Evolutionary conservation across 2,888 invertebrate genomes (phyloP).

Genomic region (Cyrtodaria siliqua): DNA sequence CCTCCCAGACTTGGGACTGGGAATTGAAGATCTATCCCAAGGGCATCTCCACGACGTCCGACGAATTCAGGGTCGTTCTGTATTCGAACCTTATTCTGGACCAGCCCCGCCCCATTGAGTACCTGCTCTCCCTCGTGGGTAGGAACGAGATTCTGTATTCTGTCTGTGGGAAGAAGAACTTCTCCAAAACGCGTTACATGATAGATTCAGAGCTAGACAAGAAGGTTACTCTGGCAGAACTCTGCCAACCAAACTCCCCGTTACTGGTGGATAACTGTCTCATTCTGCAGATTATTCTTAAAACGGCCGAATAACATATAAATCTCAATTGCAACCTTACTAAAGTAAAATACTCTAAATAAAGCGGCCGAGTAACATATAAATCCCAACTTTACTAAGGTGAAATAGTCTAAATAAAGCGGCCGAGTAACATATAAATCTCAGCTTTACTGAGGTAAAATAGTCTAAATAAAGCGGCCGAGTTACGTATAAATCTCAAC

Average conservation of each 20-base stretch:
- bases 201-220: conserved; percentile 86
- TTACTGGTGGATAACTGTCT: conserved; percentile 78
- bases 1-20: conserved; percentile 86
- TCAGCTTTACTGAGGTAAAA: too few relatives aligned
- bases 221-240: conserved; percentile 82
- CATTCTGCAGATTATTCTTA: conserved; percentile 80
- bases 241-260: conserved; percentile 76
- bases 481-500: too few relatives aligned
- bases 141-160: conserved; percentile 84
- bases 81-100: conserved; percentile 84
- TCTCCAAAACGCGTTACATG: conserved; percentile 86
- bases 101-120: conserved; percentile 84
- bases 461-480: too few relatives aligned
- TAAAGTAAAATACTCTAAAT: too few relatives aligned
- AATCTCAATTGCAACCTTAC: too few relatives aligned
- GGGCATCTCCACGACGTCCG: conserved; percentile 79
- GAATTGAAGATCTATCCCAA: conserved; percentile 85
- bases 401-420: too few relatives aligned
- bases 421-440: too few relatives aligned
- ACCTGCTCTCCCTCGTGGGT: conserved; percentile 84
- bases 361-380: too few relatives aligned
- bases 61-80: conserved; percentile 82
- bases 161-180: conserved; percentile 85
- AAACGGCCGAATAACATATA: conserved; percentile 81
- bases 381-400: too few relatives aligned